Evolutionary conservation across 1,140 invertebrate species (phyloP).

Genomic region (Macrobrachium rosenbergii): DNA sequence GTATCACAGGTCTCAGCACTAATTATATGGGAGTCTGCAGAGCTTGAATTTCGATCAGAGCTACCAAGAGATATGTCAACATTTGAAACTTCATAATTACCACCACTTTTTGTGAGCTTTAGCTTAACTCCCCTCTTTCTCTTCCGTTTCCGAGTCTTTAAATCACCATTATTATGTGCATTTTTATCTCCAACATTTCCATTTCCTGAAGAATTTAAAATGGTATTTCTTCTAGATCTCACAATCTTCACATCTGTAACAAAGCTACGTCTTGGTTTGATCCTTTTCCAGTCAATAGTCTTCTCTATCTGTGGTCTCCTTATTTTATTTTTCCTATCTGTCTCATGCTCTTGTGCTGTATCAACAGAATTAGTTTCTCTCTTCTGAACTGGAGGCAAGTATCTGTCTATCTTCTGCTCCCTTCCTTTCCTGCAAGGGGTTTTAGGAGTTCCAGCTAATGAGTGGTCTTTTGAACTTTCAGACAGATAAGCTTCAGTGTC

Average conservation of each 20-base stretch:
- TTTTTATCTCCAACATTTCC: too few species aligned
- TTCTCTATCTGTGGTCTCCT: background rate
- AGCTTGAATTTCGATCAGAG: conserved; percentile 38
- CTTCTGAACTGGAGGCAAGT: conserved; percentile 33
- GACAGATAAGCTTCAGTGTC: background rate
- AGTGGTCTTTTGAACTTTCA: background rate
- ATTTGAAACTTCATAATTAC: conserved; percentile 43
- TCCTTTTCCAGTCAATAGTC: too few species aligned
- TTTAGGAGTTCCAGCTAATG: too few species aligned
- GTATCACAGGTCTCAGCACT: background rate
- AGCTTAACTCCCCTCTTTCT: conserved; percentile 43
- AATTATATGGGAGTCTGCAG: too few species aligned
- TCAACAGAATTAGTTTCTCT: background rate
- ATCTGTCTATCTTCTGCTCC: conserved; percentile 32
- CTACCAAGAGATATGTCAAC: conserved; percentile 12
- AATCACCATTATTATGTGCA: too few species aligned
- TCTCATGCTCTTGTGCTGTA: background rate
- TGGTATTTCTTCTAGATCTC: too few species aligned
- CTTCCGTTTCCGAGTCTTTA: background rate
- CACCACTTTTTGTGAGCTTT: conserved; percentile 45
- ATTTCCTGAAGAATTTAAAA: too few species aligned
- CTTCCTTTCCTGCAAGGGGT: background rate
- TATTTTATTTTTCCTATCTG: background rate
- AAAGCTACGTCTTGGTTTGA: background rate
- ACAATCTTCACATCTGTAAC: background rate